These are phyloP conservation scores for Autographa pulchrina DNA, from an alignment of 2,888 invertebrate species.

Conservation along the genomic window DNA sequence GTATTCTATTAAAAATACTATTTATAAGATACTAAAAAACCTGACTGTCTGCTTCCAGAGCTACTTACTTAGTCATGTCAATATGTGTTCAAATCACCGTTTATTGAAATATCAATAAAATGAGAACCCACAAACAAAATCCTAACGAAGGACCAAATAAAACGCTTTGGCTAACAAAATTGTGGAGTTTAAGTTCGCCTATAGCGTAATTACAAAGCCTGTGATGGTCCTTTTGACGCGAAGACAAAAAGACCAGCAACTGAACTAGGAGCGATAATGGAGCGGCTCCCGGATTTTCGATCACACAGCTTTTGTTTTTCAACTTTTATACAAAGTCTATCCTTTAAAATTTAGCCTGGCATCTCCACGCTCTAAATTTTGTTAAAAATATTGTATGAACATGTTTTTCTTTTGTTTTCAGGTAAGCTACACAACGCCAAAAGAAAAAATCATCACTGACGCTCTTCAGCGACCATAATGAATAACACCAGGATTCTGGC, in stretches of 20 bases:
- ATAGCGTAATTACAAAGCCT: constrained; percentile 7
- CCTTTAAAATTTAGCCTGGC: not conserved
- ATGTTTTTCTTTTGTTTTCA: constrained; percentile 6
- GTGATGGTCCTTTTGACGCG: not conserved
- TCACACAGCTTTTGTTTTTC: constrained; percentile 5
- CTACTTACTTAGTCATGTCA: not conserved
- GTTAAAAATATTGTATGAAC: not conserved
- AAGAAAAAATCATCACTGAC: not conserved
- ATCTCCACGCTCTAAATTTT: not conserved
- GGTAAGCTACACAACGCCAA: not conserved
- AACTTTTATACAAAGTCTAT: not conserved
- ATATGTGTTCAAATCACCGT: not conserved
- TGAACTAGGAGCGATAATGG: constrained; percentile 8
- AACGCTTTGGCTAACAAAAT: not conserved
- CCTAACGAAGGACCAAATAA: not conserved
- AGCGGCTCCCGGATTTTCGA: constrained; percentile 1
- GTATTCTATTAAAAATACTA: no score
- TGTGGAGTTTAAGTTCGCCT: constrained; percentile 1
- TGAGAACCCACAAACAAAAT: not conserved
- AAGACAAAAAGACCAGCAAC: not conserved
- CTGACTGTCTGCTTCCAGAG: no score
- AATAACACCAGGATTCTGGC: no score
- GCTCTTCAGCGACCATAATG: not conserved
- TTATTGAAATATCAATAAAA: not conserved
- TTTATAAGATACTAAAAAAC: no score